Evolutionary conservation across 2,888 invertebrate species (phyloP), one percentile per base, ranked within the genome.

Genomic region (Clusia tigrina): DNA sequence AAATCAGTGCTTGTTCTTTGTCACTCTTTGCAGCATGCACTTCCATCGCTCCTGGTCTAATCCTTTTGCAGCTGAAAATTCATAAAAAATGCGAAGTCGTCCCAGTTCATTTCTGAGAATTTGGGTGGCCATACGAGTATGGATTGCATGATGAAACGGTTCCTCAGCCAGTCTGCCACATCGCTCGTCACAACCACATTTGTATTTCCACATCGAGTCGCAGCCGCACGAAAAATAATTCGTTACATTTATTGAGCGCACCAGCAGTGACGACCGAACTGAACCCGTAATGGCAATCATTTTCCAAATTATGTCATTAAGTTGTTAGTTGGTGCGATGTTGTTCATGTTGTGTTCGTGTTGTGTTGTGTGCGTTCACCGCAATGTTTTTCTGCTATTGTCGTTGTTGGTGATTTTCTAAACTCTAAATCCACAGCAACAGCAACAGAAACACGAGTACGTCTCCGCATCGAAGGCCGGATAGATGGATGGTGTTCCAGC

Each of bases 221-320:
- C 12, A 32, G 12, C 32, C 12, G 32, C 32, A 32, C 32, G n/a
- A n/a, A 32, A 32, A 42, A 42, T n/a, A 42, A 42, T 42, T 42
- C n/a, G 42, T 42, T 32, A 12, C 32, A 9, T 32, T 32, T 32
- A 10, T 42, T n/a, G 32, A 32, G 6, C 32, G 32, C 32, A 12
- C n/a, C 32, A 32, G 6, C 32, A 32, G 12, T 32, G 32, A 12
- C 32, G 6, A 9, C 32, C 32, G 6, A 32, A 32, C 6, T n/a
- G 32, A 12, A 32, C 32, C 12, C 5, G 22, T 22, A 52, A 48
- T 56, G 54, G 58, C 61, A 58, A 61, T 61, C 58, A 66, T 66
- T 66, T 64, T 18, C 38, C 62, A 61, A 67, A 67, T 67, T 67
- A 67, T 67, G 54, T 65, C 58, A 67, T 67, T 67, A 67, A 67